Percentiles rank a stretch among this genome's conserved stretches.
Evolutionary conservation across 2,888 invertebrate species (phyloP).

Genomic region (Cantharis lateralis): DNA sequence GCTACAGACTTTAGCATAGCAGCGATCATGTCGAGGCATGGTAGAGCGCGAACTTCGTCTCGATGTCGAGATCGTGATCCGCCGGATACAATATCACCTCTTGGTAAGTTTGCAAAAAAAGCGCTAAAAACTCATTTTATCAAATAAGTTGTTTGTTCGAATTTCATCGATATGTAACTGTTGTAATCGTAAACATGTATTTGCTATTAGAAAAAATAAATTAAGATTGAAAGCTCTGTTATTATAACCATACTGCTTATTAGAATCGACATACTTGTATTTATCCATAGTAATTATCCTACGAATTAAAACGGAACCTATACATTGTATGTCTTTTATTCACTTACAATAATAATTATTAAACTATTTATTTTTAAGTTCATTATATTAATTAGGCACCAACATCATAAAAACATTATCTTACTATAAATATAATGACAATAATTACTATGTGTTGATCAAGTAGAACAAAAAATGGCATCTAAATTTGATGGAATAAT

Average conservation of each 20-base stretch:
- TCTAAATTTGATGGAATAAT: background rate
- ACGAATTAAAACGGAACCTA: no score
- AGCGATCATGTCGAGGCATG: conserved; percentile 87
- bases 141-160: background rate
- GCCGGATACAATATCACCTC: conserved; percentile 51
- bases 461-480: background rate
- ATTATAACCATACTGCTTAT: background rate
- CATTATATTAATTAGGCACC: no score
- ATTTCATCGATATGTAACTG: background rate
- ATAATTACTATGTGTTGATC: background rate
- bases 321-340: background rate
- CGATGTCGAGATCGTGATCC: conserved; percentile 57
- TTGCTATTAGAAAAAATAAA: background rate
- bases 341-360: background rate
- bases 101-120: conserved; percentile 49
- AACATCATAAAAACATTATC: no score
- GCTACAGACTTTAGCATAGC: conserved; percentile 96
- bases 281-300: background rate
- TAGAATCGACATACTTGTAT: background rate
- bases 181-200: background rate
- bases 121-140: background rate
- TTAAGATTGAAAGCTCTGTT: no score
- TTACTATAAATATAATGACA: background rate
- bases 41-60: conserved; percentile 63
- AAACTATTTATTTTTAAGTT: no score